phyloP scores from a whole-genome alignment of 2,113 vertebrate species.

The Hyperopisus bebe region DNA sequence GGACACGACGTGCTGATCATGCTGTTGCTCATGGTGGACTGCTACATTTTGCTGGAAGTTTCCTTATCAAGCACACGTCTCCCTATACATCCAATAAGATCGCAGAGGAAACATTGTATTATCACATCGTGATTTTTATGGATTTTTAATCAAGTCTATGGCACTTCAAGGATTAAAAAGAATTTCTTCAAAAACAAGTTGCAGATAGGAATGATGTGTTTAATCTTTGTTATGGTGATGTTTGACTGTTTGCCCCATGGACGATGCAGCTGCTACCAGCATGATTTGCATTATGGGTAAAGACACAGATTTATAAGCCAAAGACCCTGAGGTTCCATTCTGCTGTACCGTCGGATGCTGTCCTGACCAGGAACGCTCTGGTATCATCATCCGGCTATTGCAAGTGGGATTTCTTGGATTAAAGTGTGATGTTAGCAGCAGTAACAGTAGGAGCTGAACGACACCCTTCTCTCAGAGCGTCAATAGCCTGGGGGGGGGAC shows the following conservation, averaged over 20 bases:
- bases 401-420: neutral
- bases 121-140: neutral
- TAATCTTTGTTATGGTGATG: neutral
- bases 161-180: neutral
- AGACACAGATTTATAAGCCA: neutral
- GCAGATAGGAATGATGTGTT: neutral
- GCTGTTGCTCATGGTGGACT: neutral
- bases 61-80: neutral
- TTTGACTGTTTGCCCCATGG: neutral
- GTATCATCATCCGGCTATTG: neutral
- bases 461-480: slow-evolving; percentile 40
- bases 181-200: neutral
- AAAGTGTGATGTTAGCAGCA: neutral
- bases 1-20: neutral
- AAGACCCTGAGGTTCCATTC: neutral
- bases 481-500: slow-evolving; percentile 36
- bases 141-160: neutral
- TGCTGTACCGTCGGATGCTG: neutral
- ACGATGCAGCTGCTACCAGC: neutral
- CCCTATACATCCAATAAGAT: neutral
- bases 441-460: neutral
- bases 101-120: neutral
- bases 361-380: neutral
- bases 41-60: neutral
- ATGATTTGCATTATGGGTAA: neutral